phyloP scores from a whole-genome alignment of 2,797 vertebrate genomes.

The Hephaestus fuliginosus region DNA sequence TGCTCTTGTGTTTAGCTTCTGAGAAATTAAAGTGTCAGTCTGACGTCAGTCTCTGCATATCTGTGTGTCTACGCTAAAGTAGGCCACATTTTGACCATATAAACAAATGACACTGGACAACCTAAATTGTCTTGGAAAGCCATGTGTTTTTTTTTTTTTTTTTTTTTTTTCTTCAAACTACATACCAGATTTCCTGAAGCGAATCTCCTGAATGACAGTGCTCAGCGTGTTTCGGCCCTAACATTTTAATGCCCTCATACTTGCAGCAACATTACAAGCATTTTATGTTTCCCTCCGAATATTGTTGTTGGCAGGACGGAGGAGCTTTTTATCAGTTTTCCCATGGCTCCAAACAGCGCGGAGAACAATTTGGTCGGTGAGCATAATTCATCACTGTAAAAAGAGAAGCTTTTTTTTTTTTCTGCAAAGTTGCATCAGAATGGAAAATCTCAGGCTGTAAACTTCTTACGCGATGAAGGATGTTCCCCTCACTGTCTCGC shows the following conservation, averaged over 20 bases:
- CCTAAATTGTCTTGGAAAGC: background rate
- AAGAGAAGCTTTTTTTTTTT: constrained; percentile 13
- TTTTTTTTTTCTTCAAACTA: background rate
- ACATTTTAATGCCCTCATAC: constrained; percentile 8
- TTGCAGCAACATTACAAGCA: constrained; percentile 21
- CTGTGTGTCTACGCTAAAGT: background rate
- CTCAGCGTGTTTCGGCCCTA: background rate
- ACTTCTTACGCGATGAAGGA: constrained; percentile 4
- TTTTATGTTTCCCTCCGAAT: constrained; percentile 30
- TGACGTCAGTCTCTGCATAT: constrained; percentile 35
- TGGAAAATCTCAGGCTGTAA: constrained; percentile 20
- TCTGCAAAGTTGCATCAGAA: constrained; percentile 37
- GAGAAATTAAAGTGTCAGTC: constrained; percentile 48
- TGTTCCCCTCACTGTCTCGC: constrained; percentile 6
- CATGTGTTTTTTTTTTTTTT: background rate
- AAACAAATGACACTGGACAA: background rate
- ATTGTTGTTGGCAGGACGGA: constrained; percentile 37
- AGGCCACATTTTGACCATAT: background rate
- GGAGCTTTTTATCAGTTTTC: constrained; percentile 38
- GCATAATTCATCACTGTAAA: constrained; percentile 38
- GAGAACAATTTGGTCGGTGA: constrained; percentile 25
- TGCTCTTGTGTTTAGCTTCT: constrained; percentile 31
- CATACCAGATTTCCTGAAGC: background rate
- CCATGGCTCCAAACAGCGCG: constrained; percentile 33
- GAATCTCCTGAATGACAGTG: background rate